phyloP scores from a whole-genome alignment of 1,140 invertebrate species.

The Drosophila kanapiae region DNA sequence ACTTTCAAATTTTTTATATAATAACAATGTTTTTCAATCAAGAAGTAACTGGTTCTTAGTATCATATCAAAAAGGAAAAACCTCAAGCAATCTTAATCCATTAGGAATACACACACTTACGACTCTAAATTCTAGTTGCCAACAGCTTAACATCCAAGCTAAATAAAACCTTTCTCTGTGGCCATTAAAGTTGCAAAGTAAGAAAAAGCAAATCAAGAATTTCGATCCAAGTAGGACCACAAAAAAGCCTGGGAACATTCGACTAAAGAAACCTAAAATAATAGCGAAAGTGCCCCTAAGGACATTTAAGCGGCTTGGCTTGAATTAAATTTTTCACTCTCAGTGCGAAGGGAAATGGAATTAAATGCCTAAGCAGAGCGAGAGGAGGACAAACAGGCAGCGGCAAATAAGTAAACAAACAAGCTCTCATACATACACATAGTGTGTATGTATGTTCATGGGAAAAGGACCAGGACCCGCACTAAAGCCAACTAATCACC shows the following conservation, averaged over 20 bases:
- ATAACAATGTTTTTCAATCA: background rate
- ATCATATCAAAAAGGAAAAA: background rate
- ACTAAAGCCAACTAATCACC: constrained; percentile 77
- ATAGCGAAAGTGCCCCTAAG: constrained; percentile 42
- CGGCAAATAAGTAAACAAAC: constrained; percentile 17
- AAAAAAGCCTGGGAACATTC: background rate
- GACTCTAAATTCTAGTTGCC: background rate
- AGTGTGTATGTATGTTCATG: background rate
- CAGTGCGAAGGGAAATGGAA: constrained; percentile 35
- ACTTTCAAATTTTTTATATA: background rate
- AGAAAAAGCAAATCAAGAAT: constrained; percentile 26
- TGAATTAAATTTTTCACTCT: constrained; percentile 72
- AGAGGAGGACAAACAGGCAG: constrained; percentile 13
- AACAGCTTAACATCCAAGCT: background rate
- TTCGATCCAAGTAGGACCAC: constrained; percentile 3
- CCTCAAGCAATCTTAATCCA: background rate
- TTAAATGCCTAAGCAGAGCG: constrained; percentile 40
- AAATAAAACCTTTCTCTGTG: background rate
- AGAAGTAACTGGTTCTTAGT: background rate
- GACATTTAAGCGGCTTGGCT: constrained; percentile 65
- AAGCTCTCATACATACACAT: background rate
- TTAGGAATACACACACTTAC: background rate
- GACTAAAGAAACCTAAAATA: constrained; percentile 43
- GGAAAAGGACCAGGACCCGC: constrained; percentile 6
- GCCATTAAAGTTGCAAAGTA: constrained; percentile 7